phyloP scores from a whole-genome alignment of 2,113 vertebrate genomes.

The Dolichotis patagonum region DNA sequence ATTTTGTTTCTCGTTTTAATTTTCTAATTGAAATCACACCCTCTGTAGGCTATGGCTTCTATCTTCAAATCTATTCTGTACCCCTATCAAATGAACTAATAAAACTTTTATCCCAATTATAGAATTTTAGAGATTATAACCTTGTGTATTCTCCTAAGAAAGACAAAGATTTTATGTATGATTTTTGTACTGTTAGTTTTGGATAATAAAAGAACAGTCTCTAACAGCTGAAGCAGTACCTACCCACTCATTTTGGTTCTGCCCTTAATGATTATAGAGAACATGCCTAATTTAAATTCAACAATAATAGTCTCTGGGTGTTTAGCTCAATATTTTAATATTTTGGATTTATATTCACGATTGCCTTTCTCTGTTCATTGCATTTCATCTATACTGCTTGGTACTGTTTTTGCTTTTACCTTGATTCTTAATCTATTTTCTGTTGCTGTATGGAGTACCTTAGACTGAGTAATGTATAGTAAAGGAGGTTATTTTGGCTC shows the following conservation, averaged over 20 bases:
- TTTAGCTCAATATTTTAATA: not conserved
- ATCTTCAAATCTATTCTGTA: not conserved
- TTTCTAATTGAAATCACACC: not conserved
- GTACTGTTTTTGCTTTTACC: not conserved
- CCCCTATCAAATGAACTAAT: constrained; percentile 20
- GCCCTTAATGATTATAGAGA: not conserved
- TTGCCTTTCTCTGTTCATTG: constrained; percentile 25
- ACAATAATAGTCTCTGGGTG: not conserved
- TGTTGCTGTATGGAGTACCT: not conserved
- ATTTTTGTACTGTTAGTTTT: not conserved
- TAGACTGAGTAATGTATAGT: not conserved
- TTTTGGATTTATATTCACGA: not conserved
- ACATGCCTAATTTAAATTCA: not conserved
- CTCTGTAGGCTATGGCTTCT: not conserved
- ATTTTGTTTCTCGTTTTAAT: not conserved
- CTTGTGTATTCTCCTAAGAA: not conserved
- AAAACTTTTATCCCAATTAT: constrained; percentile 17
- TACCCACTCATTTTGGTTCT: not conserved
- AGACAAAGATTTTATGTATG: not conserved
- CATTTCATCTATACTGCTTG: not conserved
- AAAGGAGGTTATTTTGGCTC: not conserved
- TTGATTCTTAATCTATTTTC: not conserved
- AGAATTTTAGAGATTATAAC: not conserved
- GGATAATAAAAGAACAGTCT: not conserved
- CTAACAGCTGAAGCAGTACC: not conserved